phyloP scores from a whole-genome alignment of 2,888 invertebrate species.

The Scotopteryx bipunctaria region DNA sequence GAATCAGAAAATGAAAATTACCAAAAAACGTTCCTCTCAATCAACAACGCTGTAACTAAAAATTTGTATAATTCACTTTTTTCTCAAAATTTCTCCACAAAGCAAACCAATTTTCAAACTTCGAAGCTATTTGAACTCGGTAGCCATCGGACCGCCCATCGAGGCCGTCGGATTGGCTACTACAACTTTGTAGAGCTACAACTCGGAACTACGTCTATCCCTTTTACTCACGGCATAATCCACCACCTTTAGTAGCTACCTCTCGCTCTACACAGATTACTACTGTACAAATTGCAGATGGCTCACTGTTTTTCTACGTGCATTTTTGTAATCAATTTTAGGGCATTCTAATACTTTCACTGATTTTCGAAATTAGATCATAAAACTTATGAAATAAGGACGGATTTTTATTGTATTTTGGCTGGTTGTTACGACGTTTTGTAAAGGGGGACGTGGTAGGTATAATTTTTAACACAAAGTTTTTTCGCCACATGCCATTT shows the following conservation, averaged over 20 bases:
- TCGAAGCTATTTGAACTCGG: conserved; percentile 57
- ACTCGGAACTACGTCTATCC: conserved; percentile 55
- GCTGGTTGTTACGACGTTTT: conserved; percentile 41
- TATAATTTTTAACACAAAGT: conserved; percentile 74
- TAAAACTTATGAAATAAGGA: conserved; percentile 5
- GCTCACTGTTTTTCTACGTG: conserved; percentile 75
- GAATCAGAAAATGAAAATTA: neutral
- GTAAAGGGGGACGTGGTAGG: conserved; percentile 21
- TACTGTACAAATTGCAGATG: conserved; percentile 72
- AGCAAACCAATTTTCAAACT: conserved; percentile 47
- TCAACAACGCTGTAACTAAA: neutral
- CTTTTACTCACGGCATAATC: conserved; percentile 47
- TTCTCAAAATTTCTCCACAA: conserved; percentile 20
- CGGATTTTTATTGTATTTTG: conserved; percentile 20
- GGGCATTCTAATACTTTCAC: conserved; percentile 52
- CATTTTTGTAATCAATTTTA: conserved; percentile 59
- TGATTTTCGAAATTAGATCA: conserved; percentile 36
- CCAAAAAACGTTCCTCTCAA: conserved; percentile 1
- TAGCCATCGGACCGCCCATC: conserved; percentile 63
- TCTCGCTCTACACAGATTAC: conserved; percentile 65
- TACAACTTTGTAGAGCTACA: conserved; percentile 54
- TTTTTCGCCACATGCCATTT: conserved; percentile 70
- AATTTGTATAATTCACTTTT: conserved; percentile 2
- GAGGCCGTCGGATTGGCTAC: conserved; percentile 72
- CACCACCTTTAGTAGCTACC: conserved; percentile 25